A percentile compares a stretch with the other conserved stretches of the same genome.
These are phyloP conservation scores for Buphagus erythrorhynchus DNA, from an alignment of 2,797 vertebrate genomes.

Conservation along the genomic window DNA sequence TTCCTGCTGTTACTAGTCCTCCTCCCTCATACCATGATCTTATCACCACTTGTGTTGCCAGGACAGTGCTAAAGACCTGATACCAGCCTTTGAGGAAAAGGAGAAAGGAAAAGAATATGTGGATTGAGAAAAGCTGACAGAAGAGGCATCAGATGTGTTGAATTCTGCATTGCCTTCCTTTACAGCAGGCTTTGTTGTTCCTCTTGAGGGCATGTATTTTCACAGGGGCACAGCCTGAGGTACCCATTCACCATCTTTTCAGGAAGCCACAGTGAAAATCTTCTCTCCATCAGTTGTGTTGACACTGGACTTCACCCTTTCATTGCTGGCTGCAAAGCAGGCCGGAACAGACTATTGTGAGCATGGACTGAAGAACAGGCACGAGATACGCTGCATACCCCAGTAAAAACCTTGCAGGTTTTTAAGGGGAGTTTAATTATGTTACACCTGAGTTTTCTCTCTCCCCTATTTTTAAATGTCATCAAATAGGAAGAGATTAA, in stretches of 20 bases:
- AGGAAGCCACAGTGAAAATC: not conserved
- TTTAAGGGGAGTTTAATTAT: not conserved
- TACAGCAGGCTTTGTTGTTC: not conserved
- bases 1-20: not conserved
- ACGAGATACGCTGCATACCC: not conserved
- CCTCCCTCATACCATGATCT: not conserved
- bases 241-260: not conserved
- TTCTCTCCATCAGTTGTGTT: not conserved
- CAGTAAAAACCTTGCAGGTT: not conserved
- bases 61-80: not conserved
- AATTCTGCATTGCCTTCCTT: not conserved
- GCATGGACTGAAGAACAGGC: not conserved
- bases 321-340: not conserved
- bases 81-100: not conserved
- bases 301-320: not conserved
- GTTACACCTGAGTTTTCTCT: not conserved
- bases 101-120: not conserved
- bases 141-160: not conserved
- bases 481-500: not conserved
- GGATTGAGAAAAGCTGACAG: not conserved
- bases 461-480: not conserved
- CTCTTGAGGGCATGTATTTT: not conserved
- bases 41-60: not conserved
- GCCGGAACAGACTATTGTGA: not conserved
- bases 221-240: not conserved